Conservation (phyloP, 2,888 invertebrate genomes). For the Ophion ventricosus region DNA sequence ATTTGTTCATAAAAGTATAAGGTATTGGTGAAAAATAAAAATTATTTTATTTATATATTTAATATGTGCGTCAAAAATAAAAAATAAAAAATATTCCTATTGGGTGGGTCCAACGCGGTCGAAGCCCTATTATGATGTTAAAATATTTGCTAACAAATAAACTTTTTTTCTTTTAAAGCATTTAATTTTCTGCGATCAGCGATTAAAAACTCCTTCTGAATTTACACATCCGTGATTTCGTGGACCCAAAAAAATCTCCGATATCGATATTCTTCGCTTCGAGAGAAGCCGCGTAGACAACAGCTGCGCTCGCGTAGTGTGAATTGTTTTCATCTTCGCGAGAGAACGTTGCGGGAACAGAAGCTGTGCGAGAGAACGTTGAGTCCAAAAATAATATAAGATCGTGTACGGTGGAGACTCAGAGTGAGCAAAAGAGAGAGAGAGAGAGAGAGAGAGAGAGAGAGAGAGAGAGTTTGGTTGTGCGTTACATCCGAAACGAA, state of each 20-base stretch:
- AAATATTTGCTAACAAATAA: too few relatives aligned
- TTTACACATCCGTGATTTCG: background rate
- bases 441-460: slow-evolving; percentile 23
- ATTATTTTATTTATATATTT: too few relatives aligned
- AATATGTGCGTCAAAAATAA: too few relatives aligned
- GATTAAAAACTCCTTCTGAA: too few relatives aligned
- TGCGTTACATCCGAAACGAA: slow-evolving; percentile 55
- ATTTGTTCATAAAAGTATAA: too few relatives aligned
- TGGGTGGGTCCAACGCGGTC: too few relatives aligned
- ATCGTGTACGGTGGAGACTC: slow-evolving; percentile 30
- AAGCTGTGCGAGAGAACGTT: slow-evolving; percentile 42
- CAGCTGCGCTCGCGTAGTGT: slow-evolving; percentile 39
- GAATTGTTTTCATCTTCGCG: slow-evolving; percentile 57
- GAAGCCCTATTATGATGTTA: too few relatives aligned
- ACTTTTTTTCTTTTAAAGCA: background rate
- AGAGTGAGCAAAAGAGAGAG: background rate
- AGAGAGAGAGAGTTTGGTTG: slow-evolving; percentile 19
- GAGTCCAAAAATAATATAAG: slow-evolving; percentile 63
- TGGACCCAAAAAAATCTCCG: slow-evolving; percentile 12
- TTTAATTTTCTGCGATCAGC: background rate
- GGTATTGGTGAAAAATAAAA: too few relatives aligned
- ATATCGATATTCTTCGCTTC: slow-evolving; percentile 12
- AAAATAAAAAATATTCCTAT: too few relatives aligned
- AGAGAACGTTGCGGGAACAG: slow-evolving; percentile 49
- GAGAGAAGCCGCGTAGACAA: background rate